Conservation (phyloP, 2,888 invertebrate genomes). For the Ethmia dodecea region DNA sequence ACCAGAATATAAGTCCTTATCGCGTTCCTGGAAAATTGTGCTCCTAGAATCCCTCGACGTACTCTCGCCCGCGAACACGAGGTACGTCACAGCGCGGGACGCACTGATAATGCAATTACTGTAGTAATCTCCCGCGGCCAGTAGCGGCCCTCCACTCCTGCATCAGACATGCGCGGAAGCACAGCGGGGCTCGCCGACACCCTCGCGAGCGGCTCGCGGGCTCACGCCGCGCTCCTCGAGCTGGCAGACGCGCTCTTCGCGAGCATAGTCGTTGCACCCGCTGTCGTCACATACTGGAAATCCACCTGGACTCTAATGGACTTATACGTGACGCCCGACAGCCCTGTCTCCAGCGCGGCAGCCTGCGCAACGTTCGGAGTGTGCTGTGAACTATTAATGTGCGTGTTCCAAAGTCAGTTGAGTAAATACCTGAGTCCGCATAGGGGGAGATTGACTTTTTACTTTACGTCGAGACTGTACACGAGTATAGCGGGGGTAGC, state of each 20-base stretch:
- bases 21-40: too few relatives aligned
- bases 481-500: conserved; percentile 86
- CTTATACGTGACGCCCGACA: conserved; percentile 81
- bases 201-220: conserved; percentile 74
- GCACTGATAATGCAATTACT: conserved; percentile 69
- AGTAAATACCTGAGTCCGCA: conserved; percentile 79
- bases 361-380: conserved; percentile 84
- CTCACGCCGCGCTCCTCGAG: conserved; percentile 75
- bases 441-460: conserved; percentile 81
- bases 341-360: conserved; percentile 79
- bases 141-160: conserved; percentile 43
- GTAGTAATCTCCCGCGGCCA: conserved; percentile 39
- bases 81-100: conserved; percentile 47
- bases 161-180: conserved; percentile 80
- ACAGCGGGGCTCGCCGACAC: conserved; percentile 81
- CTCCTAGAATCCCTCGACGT: too few relatives aligned
- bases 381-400: conserved; percentile 82
- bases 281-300: conserved; percentile 92
- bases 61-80: conserved; percentile 23
- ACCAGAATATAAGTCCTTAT: too few relatives aligned
- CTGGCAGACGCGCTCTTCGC: conserved; percentile 85
- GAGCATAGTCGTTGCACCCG: conserved; percentile 84
- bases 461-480: conserved; percentile 83
- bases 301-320: conserved; percentile 90
- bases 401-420: conserved; percentile 81